These are phyloP conservation scores for Xerus rutilus DNA, from an alignment of 2,797 vertebrate species.

Conservation along the genomic window DNA sequence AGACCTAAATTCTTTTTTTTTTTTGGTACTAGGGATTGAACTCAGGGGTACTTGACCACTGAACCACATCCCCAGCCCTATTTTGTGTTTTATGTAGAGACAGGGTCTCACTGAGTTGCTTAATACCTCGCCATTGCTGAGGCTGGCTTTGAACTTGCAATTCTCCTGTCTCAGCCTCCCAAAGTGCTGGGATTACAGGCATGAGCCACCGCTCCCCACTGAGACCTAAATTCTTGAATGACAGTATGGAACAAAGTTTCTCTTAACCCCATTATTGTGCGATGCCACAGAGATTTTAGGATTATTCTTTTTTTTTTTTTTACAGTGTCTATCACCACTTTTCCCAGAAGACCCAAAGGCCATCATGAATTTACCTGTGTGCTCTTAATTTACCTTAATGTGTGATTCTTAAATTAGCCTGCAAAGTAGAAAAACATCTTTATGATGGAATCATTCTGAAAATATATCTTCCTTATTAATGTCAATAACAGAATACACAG, in stretches of 20 bases:
- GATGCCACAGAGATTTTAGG: slow-evolving; percentile 5
- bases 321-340: not conserved
- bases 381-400: not conserved
- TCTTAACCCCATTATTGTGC: not conserved
- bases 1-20: not conserved
- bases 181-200: no score
- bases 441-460: not conserved
- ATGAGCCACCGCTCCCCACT: no score
- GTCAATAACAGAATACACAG: not conserved
- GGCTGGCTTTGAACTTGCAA: no score
- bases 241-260: not conserved
- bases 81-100: no score
- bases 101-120: no score
- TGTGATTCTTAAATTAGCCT: not conserved
- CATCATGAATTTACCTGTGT: not conserved
- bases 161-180: no score
- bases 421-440: not conserved
- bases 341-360: not conserved
- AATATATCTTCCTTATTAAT: slow-evolving; percentile 34
- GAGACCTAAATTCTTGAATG: slow-evolving; percentile 8
- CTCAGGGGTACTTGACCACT: no score
- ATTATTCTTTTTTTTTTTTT: not conserved
- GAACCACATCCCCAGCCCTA: no score
- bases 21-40: no score
- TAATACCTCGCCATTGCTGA: no score